These are phyloP conservation scores for Notechis scutatus DNA, from an alignment of 2,113 vertebrate species.

Conservation along the genomic window DNA sequence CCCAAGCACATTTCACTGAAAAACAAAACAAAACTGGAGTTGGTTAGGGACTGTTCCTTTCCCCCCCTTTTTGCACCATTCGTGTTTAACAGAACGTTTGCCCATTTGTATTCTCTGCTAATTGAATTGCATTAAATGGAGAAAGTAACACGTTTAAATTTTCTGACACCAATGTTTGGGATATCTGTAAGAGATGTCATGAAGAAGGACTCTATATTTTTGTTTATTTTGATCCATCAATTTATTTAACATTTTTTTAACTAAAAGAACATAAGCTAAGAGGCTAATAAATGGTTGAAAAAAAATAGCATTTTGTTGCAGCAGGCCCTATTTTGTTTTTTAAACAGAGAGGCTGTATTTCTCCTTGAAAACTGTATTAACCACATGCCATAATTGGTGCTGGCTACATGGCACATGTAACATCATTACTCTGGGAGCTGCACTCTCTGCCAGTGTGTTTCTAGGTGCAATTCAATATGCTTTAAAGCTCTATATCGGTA, in stretches of 20 bases:
- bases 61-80: neutral
- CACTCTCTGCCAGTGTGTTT: neutral
- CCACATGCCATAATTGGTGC: neutral
- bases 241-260: neutral
- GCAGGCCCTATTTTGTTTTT: accelerated
- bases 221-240: neutral
- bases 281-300: neutral
- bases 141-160: neutral
- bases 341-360: neutral
- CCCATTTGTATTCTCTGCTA: neutral
- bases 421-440: neutral
- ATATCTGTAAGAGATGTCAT: neutral
- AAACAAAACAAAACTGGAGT: neutral
- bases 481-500: neutral
- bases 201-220: neutral
- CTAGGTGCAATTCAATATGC: neutral
- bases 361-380: neutral
- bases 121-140: neutral
- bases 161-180: neutral
- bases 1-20: neutral
- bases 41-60: neutral
- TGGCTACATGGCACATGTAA: neutral
- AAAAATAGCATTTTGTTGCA: neutral
- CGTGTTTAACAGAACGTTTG: neutral
- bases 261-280: neutral